Evolutionary conservation across 2,888 invertebrate species (phyloP).

Genomic region (Mylabris sibirica): DNA sequence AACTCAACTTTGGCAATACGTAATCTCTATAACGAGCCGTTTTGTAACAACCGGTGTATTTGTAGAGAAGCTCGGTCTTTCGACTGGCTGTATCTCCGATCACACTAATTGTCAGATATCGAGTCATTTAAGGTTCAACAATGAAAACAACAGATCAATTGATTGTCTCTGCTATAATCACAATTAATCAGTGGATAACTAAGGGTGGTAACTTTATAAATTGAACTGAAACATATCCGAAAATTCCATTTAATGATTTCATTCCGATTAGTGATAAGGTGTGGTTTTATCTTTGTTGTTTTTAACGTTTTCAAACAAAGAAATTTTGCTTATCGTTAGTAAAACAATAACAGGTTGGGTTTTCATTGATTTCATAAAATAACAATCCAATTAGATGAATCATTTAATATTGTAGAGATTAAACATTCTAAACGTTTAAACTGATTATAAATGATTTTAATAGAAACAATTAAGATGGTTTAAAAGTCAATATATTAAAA

Average conservation of each 20-base stretch:
- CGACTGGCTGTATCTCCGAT: constrained; percentile 43
- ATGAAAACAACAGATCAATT: neutral
- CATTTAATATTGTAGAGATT: neutral
- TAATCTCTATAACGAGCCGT: constrained; percentile 19
- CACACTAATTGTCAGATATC: constrained; percentile 41
- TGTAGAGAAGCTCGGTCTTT: constrained; percentile 44
- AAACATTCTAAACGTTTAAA: neutral
- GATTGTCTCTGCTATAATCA: neutral
- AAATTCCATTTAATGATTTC: neutral
- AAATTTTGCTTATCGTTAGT: neutral
- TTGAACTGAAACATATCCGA: neutral
- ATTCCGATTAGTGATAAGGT: neutral
- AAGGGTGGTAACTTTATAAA: neutral
- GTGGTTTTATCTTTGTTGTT: neutral
- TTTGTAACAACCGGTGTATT: constrained; percentile 39
- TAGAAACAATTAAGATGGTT: neutral
- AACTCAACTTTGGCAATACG: constrained; percentile 16
- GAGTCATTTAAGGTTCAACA: constrained; percentile 18
- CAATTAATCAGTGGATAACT: neutral
- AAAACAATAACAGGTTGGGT: neutral
- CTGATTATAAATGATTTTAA: neutral
- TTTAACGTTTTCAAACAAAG: neutral
- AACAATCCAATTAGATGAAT: neutral
- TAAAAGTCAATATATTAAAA: neutral
- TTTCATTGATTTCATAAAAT: neutral